Evolutionary conservation across 2,888 invertebrate species (phyloP), one percentile per base, ranked within the genome.

Genomic region (Buathra laborator): DNA sequence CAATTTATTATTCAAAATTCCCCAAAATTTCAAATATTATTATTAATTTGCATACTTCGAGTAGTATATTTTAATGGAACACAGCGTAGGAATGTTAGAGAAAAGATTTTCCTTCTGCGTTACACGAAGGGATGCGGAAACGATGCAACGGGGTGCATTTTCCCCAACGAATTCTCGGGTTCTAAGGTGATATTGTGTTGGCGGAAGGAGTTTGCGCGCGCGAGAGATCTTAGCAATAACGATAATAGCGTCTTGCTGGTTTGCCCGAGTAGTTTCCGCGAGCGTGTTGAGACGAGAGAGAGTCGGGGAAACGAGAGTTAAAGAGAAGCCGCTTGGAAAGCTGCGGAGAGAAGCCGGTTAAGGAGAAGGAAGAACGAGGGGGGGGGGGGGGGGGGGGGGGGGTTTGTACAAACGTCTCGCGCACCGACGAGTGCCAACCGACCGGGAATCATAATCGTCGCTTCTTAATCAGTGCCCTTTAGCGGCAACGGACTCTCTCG

Each of bases 391-490:
- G 19, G 14, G 16, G 64, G 19, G 12, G 14, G 56, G 43, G 32
- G 44, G 7, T 14, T 77, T 29, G 67, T 46, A 62, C 70, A 78
- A 78, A 70, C 62, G 64, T 51, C 24, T 76, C 76, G 32, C 66
- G 66, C 76, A 53, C 37, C 76, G 43, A 51, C 66, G 76, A 76
- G 66, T 76, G 46, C 51, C 76, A 51, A 76, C 48, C 51, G n/a
- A 53, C 76, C 64, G 64, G 64, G 48, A 75, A 75, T 80, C 64
- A 81, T 82, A 82, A 85, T 85, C 75, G 82, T 81, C 68, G 67
- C 77, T 43, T 32, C 81, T 82, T 86, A 86, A 84, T 86, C 86
- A 84, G 84, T 72, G 72, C 67, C 74, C 74, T 81, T 80, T 46
- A 75, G 46, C 62, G 32, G 71, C 75, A 80, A 80, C 74, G 75